These are phyloP conservation scores for Harpagoxenus sublaevis DNA, from an alignment of 2,888 invertebrate species.

Conservation along the genomic window DNA sequence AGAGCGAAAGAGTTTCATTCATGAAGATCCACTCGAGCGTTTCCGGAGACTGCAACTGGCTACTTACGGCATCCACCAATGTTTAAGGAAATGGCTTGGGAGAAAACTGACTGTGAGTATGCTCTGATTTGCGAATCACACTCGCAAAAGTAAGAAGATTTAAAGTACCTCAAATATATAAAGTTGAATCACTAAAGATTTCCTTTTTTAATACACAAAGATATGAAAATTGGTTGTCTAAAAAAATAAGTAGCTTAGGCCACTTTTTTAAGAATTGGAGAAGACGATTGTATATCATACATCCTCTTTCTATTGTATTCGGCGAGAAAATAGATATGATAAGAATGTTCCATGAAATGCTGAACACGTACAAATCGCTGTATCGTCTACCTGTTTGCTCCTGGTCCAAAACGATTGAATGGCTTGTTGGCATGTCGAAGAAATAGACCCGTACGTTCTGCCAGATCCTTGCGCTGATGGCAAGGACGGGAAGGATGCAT, in stretches of 20 bases:
- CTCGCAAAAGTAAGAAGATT: neutral
- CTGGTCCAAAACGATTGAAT: slow-evolving; percentile 82
- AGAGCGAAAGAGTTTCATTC: slow-evolving; percentile 59
- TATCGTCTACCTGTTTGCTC: slow-evolving; percentile 80
- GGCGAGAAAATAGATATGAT: neutral
- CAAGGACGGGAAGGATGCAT: slow-evolving; percentile 72
- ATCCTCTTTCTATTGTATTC: neutral
- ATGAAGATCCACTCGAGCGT: slow-evolving; percentile 4
- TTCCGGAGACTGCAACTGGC: neutral
- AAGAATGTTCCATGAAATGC: neutral
- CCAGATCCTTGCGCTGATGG: slow-evolving; percentile 57
- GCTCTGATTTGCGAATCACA: neutral
- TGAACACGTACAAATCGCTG: neutral
- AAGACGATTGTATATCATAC: neutral
- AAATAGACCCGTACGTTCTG: slow-evolving; percentile 81
- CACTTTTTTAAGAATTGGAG: neutral
- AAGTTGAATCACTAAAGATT: neutral
- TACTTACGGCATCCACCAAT: neutral
- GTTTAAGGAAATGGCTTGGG: neutral
- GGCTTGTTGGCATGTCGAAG: slow-evolving; percentile 77
- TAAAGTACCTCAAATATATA: neutral
- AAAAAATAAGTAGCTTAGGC: neutral
- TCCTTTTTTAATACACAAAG: neutral
- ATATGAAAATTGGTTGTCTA: neutral
- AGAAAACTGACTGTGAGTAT: neutral